These are phyloP conservation scores for Sycophila sp. DNA, from an alignment of 1,140 invertebrate genomes.

Conservation along the genomic window DNA sequence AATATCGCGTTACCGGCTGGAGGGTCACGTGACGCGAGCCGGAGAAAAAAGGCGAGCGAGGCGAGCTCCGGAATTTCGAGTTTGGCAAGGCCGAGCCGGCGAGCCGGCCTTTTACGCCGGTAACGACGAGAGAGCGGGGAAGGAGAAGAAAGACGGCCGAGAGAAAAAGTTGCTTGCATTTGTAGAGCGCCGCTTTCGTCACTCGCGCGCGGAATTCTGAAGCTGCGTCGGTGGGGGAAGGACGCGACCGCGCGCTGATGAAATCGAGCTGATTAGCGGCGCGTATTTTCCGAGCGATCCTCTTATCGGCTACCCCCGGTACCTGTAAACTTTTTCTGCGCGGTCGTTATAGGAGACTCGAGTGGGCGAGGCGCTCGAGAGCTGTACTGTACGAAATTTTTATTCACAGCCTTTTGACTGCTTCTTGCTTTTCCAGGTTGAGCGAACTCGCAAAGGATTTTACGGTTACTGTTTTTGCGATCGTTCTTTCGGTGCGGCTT, in stretches of 20 bases:
- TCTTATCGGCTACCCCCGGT: too few species aligned
- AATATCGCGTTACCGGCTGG: constrained; percentile 35
- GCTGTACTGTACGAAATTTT: too few species aligned
- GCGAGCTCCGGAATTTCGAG: constrained; percentile 33
- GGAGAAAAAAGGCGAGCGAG: background rate
- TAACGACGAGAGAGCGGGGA: background rate
- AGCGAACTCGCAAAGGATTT: too few species aligned
- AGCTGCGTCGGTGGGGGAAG: background rate
- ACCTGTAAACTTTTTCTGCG: too few species aligned
- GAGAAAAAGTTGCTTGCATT: background rate
- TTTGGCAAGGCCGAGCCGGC: constrained; percentile 28
- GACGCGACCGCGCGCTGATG: background rate
- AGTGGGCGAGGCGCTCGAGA: too few species aligned
- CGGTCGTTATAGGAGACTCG: too few species aligned
- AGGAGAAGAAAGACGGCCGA: background rate
- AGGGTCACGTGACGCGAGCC: background rate
- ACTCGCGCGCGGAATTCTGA: background rate
- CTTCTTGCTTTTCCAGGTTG: too few species aligned
- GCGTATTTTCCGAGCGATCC: too few species aligned
- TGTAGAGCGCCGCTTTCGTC: constrained; percentile 7
- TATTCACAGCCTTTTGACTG: too few species aligned
- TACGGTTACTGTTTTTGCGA: too few species aligned
- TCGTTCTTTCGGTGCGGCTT: too few species aligned
- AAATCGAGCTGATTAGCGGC: background rate
- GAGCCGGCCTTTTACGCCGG: constrained; percentile 21